Evolutionary conservation across 2,797 vertebrate genomes (phyloP).

Genomic region (Xenops minutus): DNA sequence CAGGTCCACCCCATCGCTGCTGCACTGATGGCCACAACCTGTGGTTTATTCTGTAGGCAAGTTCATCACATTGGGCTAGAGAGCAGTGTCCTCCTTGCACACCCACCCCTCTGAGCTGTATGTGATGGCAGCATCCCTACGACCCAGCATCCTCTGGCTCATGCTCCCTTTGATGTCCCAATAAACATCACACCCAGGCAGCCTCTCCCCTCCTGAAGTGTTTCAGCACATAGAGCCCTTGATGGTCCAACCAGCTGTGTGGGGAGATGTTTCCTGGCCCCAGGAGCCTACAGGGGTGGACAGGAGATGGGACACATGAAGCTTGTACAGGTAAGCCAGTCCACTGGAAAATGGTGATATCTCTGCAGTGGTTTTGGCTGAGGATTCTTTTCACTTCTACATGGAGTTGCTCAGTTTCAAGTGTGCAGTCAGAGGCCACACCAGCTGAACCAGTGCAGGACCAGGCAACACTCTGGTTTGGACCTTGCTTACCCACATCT

Average conservation of each 20-base stretch:
- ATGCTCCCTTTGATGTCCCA: background rate
- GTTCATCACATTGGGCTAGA: background rate
- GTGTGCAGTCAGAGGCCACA: rapidly evolving
- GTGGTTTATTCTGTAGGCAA: background rate
- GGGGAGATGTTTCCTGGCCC: background rate
- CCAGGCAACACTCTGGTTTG: rapidly evolving
- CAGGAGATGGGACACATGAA: background rate
- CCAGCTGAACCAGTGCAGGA: background rate
- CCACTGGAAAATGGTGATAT: background rate
- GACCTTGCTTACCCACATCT: background rate
- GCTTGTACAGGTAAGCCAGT: background rate
- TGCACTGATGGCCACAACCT: background rate
- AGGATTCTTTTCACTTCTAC: background rate
- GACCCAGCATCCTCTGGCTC: background rate
- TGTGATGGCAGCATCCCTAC: background rate
- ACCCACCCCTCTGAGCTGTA: background rate
- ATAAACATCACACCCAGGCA: background rate
- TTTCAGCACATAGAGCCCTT: background rate
- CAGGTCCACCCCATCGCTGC: rapidly evolving
- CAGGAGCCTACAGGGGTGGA: background rate
- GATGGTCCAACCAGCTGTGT: background rate
- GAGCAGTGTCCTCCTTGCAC: background rate
- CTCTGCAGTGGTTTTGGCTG: background rate
- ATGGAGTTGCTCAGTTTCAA: background rate
- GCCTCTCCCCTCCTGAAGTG: background rate